Base-by-base conservation (phyloP, 2,888 invertebrate genomes). In the Onthophagus sagittarius region DNA sequence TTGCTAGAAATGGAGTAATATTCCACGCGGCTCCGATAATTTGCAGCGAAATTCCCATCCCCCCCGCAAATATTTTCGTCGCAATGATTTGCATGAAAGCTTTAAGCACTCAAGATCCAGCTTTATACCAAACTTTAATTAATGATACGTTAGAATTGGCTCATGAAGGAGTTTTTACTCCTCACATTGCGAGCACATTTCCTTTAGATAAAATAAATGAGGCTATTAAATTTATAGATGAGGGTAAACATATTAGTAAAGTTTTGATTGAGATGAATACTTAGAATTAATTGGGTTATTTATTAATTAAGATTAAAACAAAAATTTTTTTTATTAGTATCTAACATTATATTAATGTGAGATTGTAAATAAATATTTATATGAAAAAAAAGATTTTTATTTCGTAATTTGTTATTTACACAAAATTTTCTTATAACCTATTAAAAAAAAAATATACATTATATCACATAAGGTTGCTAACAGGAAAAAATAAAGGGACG, bases 181-280 rank as follows among this genome's bases (percentile, higher is more conserved):
- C 92, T 0, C 86, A 88, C 77, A 84, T 88, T 67, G 88, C 89
- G 62, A 85, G 88, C 72, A 86, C 84, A 71, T 90, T 88, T 80
- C 84, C 86, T 33, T 83, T 92, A 69, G 83, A 87, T 39, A 84
- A 90, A 79, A 86, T 90, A 6, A 90, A 91, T 80, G 87, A 90
- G 74, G 92, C 91, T 0, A 83, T 91, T 15, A 84, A 88, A 78
- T 88, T 86, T 79, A 85, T 91, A 70, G 83, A 86, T 73, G 86
- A 88, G 32, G 86, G 88, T 77, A 89, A 89, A 81, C 87, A 88
- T 74, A 88, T 88, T 69, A 91, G 91, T 73, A 92, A 92, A 86
- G 88, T 91, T 73, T 81, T 90, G 14, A 84, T 87, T 63, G 81
- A 84, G 75, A 79, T 86, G 65, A 79, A 82, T 71, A 79, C 81